Conservation (phyloP, 2,797 vertebrate species). For the Acanthurus lineatus region DNA sequence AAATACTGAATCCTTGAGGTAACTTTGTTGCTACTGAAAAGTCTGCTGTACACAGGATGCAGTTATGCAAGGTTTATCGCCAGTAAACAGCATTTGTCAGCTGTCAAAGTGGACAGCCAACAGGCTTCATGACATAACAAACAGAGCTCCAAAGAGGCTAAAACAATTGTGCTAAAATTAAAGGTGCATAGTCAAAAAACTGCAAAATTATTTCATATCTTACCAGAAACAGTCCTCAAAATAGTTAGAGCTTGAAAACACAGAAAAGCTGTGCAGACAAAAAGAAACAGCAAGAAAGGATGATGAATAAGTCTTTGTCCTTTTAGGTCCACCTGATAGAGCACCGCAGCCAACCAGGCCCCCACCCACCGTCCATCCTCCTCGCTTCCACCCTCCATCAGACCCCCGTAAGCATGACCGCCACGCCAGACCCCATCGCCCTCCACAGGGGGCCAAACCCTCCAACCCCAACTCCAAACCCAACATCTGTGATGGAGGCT, state of each 20-base stretch:
- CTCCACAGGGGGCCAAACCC: conserved; percentile 93
- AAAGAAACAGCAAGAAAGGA: not conserved
- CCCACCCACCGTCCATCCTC: conserved; percentile 94
- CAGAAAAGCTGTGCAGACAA: not conserved
- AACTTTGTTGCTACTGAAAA: conserved; percentile 35
- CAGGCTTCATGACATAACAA: conserved; percentile 46
- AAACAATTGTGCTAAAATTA: conserved; percentile 31
- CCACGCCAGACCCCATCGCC: conserved; percentile 92
- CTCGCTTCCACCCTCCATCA: conserved; percentile 91
- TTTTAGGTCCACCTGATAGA: conserved; percentile 95
- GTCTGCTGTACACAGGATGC: conserved; percentile 17
- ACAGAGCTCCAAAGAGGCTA: conserved; percentile 35
- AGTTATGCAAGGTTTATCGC: conserved; percentile 46
- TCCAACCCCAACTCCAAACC: conserved; percentile 95
- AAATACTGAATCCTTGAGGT: conserved; percentile 14
- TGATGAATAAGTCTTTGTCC: conserved; percentile 1
- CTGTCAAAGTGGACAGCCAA: conserved; percentile 58
- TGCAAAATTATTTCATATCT: conserved; percentile 15
- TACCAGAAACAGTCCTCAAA: not conserved
- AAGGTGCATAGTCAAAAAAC: conserved; percentile 31
- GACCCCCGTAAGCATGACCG: conserved; percentile 95
- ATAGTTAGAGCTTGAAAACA: conserved; percentile 10
- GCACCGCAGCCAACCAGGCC: conserved; percentile 94
- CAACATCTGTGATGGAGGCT: conserved; percentile 98
- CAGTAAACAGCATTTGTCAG: conserved; percentile 67